Percentiles rank a stretch among this genome's conserved stretches.
These are phyloP conservation scores for Zaprionus ornatus DNA, from an alignment of 1,140 invertebrate species.

Conservation along the genomic window DNA sequence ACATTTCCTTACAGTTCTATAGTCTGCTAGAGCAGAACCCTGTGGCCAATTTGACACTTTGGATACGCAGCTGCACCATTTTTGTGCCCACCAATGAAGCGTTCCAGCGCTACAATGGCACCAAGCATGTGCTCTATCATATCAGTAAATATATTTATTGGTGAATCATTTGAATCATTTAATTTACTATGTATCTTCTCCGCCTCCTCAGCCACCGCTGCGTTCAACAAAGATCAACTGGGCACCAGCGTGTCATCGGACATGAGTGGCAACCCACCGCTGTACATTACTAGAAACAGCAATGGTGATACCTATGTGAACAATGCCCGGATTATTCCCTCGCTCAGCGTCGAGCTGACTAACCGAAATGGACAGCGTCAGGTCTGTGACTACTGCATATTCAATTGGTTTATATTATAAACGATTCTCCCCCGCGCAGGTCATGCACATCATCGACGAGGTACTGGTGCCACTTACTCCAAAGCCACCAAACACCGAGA, in stretches of 20 bases:
- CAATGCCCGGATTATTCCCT: slow-evolving; percentile 89
- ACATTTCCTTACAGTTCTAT: slow-evolving; percentile 87
- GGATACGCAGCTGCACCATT: slow-evolving; percentile 88
- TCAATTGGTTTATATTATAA: not conserved
- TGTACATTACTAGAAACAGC: slow-evolving; percentile 89
- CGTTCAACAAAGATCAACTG: slow-evolving; percentile 88
- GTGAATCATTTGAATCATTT: slow-evolving; percentile 36
- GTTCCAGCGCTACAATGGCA: slow-evolving; percentile 87
- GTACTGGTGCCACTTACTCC: slow-evolving; percentile 89
- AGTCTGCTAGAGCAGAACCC: slow-evolving; percentile 87
- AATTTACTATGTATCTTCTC: slow-evolving; percentile 51
- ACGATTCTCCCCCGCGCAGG: slow-evolving; percentile 84
- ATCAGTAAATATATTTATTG: slow-evolving; percentile 88
- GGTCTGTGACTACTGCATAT: slow-evolving; percentile 84
- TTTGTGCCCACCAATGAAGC: slow-evolving; percentile 92
- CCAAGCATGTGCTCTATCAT: slow-evolving; percentile 89
- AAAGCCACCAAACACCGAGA: slow-evolving; percentile 85
- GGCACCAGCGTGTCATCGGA: slow-evolving; percentile 88
- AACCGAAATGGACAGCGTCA: slow-evolving; percentile 87
- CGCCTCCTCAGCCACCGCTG: slow-evolving; percentile 87
- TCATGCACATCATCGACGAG: slow-evolving; percentile 92
- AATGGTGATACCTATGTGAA: slow-evolving; percentile 91
- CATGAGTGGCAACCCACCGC: slow-evolving; percentile 90
- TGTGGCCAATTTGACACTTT: slow-evolving; percentile 88
- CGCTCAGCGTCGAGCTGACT: slow-evolving; percentile 87